These are phyloP conservation scores for Perca schrenkii DNA, from an alignment of 2,113 vertebrate species.

Conservation along the genomic window DNA sequence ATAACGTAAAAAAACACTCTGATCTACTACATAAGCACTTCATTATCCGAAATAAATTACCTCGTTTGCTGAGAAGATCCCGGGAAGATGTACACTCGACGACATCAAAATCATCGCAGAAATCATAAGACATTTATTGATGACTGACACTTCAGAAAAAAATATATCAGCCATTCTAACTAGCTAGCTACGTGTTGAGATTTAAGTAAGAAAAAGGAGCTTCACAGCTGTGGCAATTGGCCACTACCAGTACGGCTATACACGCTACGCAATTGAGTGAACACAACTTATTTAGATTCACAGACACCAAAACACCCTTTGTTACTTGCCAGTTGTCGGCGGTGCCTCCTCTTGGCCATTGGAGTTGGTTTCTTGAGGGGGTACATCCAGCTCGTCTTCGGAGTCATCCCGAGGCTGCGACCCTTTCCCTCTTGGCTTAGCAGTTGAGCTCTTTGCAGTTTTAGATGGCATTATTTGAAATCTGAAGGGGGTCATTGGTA, in stretches of 20 bases:
- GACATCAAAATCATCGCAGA: conserved; percentile 71
- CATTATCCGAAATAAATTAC: conserved; percentile 65
- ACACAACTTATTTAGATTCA: conserved; percentile 79
- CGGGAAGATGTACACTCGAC: conserved; percentile 60
- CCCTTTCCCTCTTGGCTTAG: conserved; percentile 82
- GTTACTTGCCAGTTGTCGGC: conserved; percentile 84
- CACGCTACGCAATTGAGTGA: conserved; percentile 73
- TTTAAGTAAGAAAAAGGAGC: conserved; percentile 51
- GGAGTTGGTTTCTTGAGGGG: conserved; percentile 79
- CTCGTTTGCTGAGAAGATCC: conserved; percentile 53
- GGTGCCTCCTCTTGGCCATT: conserved; percentile 79
- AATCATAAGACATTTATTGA: conserved; percentile 66
- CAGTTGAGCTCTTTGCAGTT: conserved; percentile 86
- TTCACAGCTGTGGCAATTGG: conserved; percentile 66
- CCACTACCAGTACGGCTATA: conserved; percentile 58
- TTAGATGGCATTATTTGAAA: conserved; percentile 87
- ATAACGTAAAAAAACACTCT: conserved; percentile 32
- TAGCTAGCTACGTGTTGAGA: conserved; percentile 53
- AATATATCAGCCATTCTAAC: conserved; percentile 61
- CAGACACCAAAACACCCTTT: conserved; percentile 80
- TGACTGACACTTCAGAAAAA: conserved; percentile 61
- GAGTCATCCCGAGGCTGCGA: conserved; percentile 85
- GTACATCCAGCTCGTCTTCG: conserved; percentile 83
- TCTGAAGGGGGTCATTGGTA: conserved; percentile 72
- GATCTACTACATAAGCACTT: conserved; percentile 34